phyloP scores from a whole-genome alignment of 2,888 invertebrate species.

The Temnothorax ravouxi region DNA sequence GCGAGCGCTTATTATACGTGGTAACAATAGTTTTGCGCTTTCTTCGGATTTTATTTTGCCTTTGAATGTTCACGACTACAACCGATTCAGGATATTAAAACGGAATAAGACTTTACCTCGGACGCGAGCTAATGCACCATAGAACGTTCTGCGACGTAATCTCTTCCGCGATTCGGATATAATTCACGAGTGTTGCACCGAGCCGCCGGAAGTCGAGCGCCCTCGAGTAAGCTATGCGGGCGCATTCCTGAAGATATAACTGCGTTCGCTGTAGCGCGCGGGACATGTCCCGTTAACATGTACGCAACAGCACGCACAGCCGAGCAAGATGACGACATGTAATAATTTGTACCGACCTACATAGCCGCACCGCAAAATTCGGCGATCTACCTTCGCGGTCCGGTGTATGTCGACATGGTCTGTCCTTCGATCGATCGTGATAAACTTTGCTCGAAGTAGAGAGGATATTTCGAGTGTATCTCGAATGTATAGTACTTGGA shows the following conservation, averaged over 20 bases:
- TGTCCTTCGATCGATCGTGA: not conserved
- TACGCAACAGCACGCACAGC: constrained; percentile 54
- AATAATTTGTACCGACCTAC: constrained; percentile 67
- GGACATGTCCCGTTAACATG: constrained; percentile 69
- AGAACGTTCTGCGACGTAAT: constrained; percentile 37
- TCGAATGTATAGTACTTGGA: not conserved
- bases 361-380: constrained; percentile 53
- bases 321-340: constrained; percentile 64
- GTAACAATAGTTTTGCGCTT: not conserved
- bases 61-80: not conserved
- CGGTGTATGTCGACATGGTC: not conserved
- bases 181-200: constrained; percentile 55
- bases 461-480: not conserved
- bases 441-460: not conserved
- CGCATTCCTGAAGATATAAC: constrained; percentile 66
- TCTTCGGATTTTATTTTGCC: not conserved
- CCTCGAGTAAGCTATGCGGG: constrained; percentile 62
- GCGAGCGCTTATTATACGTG: not conserved
- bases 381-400: constrained; percentile 16
- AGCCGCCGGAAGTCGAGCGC: constrained; percentile 72
- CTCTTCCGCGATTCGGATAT: constrained; percentile 16
- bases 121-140: constrained; percentile 28
- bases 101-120: constrained; percentile 28
- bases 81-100: constrained; percentile 38
- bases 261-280: constrained; percentile 45